phyloP scores from a whole-genome alignment of 2,113 vertebrate species.

The Perccottus glenii region DNA sequence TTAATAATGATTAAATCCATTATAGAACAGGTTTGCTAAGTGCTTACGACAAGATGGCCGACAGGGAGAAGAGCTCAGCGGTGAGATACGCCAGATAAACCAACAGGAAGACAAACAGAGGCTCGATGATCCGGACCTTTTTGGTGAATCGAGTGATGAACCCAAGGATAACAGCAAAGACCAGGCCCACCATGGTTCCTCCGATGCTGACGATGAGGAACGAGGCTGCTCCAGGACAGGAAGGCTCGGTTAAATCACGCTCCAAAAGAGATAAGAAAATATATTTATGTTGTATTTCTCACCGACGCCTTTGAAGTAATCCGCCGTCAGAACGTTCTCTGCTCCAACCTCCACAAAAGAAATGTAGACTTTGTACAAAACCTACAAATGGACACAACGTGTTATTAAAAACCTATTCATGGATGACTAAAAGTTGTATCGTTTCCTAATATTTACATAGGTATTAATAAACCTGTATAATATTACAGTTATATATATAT shows the following conservation, averaged over 20 bases:
- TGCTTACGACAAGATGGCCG: slow-evolving; percentile 95
- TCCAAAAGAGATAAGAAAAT: no score
- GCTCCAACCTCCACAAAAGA: slow-evolving; percentile 94
- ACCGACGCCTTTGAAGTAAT: slow-evolving; percentile 97
- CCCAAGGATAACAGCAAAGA: slow-evolving; percentile 92
- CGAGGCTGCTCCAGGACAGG: slow-evolving; percentile 79
- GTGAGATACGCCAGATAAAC: slow-evolving; percentile 95
- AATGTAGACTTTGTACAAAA: slow-evolving; percentile 96
- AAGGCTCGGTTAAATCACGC: background rate
- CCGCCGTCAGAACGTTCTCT: slow-evolving; percentile 83
- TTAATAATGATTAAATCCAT: no score
- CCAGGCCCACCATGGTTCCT: slow-evolving; percentile 90
- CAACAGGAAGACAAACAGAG: slow-evolving; percentile 92
- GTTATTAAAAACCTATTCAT: no score
- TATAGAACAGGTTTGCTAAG: background rate
- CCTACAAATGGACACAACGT: slow-evolving; percentile 66
- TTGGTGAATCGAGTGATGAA: slow-evolving; percentile 96
- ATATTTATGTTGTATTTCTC: slow-evolving; percentile 54
- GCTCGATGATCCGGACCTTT: slow-evolving; percentile 97
- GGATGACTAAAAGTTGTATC: no score
- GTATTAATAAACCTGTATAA: no score
- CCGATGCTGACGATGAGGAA: slow-evolving; percentile 95
- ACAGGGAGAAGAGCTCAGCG: slow-evolving; percentile 93
- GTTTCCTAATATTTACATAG: no score
- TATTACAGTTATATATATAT: no score